A percentile compares a stretch with the other conserved stretches of the same genome.
Evolutionary conservation across 2,113 vertebrate genomes (phyloP).

Genomic region (Laticauda laticaudata): DNA sequence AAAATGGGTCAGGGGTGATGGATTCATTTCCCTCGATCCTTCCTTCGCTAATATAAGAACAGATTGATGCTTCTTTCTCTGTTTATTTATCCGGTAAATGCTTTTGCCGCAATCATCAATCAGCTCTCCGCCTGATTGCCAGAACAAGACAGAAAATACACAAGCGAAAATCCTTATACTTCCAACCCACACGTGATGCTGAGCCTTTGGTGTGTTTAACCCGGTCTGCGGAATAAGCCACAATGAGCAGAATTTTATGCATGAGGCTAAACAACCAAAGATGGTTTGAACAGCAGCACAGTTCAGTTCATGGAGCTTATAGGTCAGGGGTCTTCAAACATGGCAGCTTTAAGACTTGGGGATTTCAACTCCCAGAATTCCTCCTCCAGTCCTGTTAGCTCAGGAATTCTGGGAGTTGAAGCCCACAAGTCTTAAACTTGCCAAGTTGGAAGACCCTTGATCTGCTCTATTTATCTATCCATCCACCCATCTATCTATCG

Average conservation of each 20-base stretch:
- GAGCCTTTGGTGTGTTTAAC: neutral
- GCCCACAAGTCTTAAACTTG: too few relatives aligned
- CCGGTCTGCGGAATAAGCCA: neutral
- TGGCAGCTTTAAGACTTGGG: too few relatives aligned
- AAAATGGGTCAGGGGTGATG: neutral
- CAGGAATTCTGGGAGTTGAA: too few relatives aligned
- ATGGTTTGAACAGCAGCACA: neutral
- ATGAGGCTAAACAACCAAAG: neutral
- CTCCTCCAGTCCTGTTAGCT: too few relatives aligned
- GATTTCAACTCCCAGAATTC: too few relatives aligned
- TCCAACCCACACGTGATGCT: neutral
- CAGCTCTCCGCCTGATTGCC: neutral
- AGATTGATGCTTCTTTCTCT: neutral
- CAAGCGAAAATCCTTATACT: neutral
- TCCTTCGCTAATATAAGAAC: neutral
- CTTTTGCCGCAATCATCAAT: neutral
- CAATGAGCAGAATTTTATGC: neutral
- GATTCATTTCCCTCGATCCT: neutral
- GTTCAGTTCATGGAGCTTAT: neutral
- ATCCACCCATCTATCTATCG: too few relatives aligned
- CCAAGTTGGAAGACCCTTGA: too few relatives aligned
- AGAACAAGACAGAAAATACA: neutral
- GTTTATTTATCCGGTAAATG: neutral
- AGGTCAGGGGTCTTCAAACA: neutral
- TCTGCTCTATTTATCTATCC: too few relatives aligned